Conservation (phyloP, 1,140 invertebrate species). For the Conus betulinus region DNA sequence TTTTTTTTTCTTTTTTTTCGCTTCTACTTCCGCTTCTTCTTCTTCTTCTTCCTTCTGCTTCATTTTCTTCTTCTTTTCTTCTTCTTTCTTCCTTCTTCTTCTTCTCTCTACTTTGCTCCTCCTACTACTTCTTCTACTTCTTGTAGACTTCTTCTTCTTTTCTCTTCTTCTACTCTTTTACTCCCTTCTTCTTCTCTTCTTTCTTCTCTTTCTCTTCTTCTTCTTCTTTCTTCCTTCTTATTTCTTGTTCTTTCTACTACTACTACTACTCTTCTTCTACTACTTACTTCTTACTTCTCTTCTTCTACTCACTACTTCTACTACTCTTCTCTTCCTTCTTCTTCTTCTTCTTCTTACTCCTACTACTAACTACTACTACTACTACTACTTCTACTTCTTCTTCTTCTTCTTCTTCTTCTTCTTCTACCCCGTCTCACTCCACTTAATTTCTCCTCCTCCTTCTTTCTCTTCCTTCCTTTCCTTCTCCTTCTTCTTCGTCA, state of each 20-base stretch:
- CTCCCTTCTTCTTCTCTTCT: constrained; percentile 12
- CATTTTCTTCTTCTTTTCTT: constrained; percentile 15
- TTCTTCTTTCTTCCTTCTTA: neutral
- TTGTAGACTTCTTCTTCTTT: constrained; percentile 6
- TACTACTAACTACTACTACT: constrained; percentile 25
- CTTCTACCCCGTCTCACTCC: constrained; percentile 23
- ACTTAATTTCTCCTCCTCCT: no score
- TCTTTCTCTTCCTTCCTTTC: no score
- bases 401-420: constrained; percentile 11
- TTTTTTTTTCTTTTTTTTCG: neutral
- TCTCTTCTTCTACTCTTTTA: constrained; percentile 19
- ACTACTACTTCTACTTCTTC: constrained; percentile 27
- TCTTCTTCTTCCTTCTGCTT: neutral
- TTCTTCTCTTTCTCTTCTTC: constrained; percentile 22
- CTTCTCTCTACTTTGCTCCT: constrained; percentile 22
- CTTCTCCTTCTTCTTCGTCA: no score
- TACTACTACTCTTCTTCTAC: constrained; percentile 1
- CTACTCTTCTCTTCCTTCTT: constrained; percentile 6
- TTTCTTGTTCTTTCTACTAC: constrained; percentile 26
- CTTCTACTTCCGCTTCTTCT: neutral
- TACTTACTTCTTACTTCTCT: neutral
- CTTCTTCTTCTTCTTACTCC: constrained; percentile 5
- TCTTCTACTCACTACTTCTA: constrained; percentile 13
- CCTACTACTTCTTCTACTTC: constrained; percentile 29
- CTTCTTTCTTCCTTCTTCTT: constrained; percentile 15